A percentile compares a stretch with the other conserved stretches of the same genome.
Evolutionary conservation across 1,140 invertebrate species (phyloP).

Genomic region (Chrysopa pallens): DNA sequence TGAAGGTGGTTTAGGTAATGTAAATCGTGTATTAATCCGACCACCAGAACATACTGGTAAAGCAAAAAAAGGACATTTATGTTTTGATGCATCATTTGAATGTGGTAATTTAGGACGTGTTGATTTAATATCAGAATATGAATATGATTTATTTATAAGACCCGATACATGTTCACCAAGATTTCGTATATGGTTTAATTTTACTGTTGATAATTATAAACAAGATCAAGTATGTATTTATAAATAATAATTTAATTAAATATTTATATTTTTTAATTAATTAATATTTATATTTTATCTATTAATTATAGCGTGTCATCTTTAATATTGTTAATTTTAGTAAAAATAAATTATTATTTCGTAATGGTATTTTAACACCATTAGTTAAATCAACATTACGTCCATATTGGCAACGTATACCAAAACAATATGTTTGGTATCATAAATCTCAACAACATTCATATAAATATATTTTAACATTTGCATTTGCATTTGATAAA

Average conservation of each 20-base stretch:
- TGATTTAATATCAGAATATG: slow-evolving; percentile 82
- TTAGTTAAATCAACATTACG: slow-evolving; percentile 79
- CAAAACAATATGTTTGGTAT: slow-evolving; percentile 79
- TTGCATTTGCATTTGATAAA: slow-evolving; percentile 85
- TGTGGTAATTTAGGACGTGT: slow-evolving; percentile 91
- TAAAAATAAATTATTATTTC: slow-evolving; percentile 76
- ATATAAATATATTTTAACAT: slow-evolving; percentile 83
- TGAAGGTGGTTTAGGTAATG: slow-evolving; percentile 86
- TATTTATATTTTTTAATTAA: not conserved
- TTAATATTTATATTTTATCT: slow-evolving; percentile 3
- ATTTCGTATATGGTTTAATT: slow-evolving; percentile 93
- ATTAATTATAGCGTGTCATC: slow-evolving; percentile 63
- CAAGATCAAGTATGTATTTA: slow-evolving; percentile 54
- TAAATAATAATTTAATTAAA: not conserved
- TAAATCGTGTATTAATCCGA: slow-evolving; percentile 78
- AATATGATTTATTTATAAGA: slow-evolving; percentile 91
- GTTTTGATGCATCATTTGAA: slow-evolving; percentile 96
- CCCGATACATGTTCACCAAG: slow-evolving; percentile 92
- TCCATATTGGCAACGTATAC: slow-evolving; percentile 63
- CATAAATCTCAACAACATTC: slow-evolving; percentile 79
- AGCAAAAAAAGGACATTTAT: slow-evolving; percentile 83
- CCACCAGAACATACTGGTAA: slow-evolving; percentile 89
- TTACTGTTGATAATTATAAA: slow-evolving; percentile 91
- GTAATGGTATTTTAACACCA: slow-evolving; percentile 71
- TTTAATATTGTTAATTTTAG: slow-evolving; percentile 97